Base-by-base conservation (phyloP, 1,140 invertebrate species). In the Cotesia chilonis region DNA sequence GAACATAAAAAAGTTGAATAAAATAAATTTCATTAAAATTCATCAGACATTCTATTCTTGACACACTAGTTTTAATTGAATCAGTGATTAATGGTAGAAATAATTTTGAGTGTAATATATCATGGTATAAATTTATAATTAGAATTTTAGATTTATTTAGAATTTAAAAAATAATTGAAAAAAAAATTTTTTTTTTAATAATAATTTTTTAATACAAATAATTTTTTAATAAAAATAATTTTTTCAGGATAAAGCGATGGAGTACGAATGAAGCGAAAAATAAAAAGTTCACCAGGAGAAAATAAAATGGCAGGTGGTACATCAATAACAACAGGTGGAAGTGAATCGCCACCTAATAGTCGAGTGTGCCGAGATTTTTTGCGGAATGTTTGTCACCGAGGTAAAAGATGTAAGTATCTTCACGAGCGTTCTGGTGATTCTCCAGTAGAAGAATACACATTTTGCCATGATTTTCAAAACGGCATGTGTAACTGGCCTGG, bases 391-490 rank as follows among this genome's bases (percentile, higher is more conserved):
- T 96, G 95, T 83, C 91, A 91, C 71, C 87, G 94, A 10, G 93
- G 93, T 7, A 92, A 91, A 77, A 90, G 90, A 52, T 96, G 95
- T 84, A 94, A 94, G 76, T 94, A 90, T 78, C 87, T 90, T 35
- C 93, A 94, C 69, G 89, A 90, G 75, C 78, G 89, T 84, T 76
- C 86, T 64, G 80, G 86, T 41, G 77, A 85, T 60, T 83, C 84
- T 70, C 87, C 86, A 14, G 85, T 79, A 20, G 83, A 81, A 59
- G 87, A 82, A 71, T 87, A 81, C 73, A 90, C 90, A n/a, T 95
- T 96, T 81, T 96, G 94, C 80, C 94, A 95, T 81, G 94, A 96
- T 81, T 95, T 89, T 85, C 94, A 95, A 83, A 95, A 95, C 82
- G 91, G 89, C 10, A 88, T 89, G 68, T 93, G 92, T 79, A 87